Evolutionary conservation across 2,888 invertebrate species (phyloP), one percentile per base, ranked within the genome.

Genomic region (Liposcelis brunnea): DNA sequence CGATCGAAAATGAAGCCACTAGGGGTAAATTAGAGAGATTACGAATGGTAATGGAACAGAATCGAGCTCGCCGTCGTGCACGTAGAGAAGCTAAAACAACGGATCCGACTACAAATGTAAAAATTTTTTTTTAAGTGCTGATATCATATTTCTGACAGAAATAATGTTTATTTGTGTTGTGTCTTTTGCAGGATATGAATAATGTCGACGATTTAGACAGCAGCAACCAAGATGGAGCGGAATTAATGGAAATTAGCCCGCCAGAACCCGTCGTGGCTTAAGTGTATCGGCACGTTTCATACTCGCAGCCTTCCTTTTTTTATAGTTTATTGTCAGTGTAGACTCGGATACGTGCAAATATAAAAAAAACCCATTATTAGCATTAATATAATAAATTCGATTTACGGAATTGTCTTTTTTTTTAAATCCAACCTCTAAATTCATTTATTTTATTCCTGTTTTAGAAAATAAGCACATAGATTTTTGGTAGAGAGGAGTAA

Each of bases 1-100:
- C 77, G 42, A 64, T 75, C 58, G 81, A 83, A 52, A 83, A 84
- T 59, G 73, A 75, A 53, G 81, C 81, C 54, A 81, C 84, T 6
- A 80, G 84, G 56, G 80, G 82, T 53, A 91, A 91, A 63, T 73
- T 91, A 62, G 83, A 87, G 58, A 84, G 85, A 52, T 67, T 91
- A 45, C 77, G 89, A 52, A 71, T 85, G 52, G 85, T 90, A 47
- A 84, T 93, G 85, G 87, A 87, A 55, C 86, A 91, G 61, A 75
- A 85, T 55, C 79, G 87, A 51, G 80, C 67, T 33, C 64, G 68
- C 36, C 62, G 73, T 38, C 64, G 66, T 53, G 70, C 86, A 51
- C 71, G 85, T 49, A 75, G 90, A 44, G 80, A 85, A 56, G 84
- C 19, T 8, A 40, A 40, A 21, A 19, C 40, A 11, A 8, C 40